Conservation (phyloP, 2,888 invertebrate genomes). For the Tiliacea citrago region DNA sequence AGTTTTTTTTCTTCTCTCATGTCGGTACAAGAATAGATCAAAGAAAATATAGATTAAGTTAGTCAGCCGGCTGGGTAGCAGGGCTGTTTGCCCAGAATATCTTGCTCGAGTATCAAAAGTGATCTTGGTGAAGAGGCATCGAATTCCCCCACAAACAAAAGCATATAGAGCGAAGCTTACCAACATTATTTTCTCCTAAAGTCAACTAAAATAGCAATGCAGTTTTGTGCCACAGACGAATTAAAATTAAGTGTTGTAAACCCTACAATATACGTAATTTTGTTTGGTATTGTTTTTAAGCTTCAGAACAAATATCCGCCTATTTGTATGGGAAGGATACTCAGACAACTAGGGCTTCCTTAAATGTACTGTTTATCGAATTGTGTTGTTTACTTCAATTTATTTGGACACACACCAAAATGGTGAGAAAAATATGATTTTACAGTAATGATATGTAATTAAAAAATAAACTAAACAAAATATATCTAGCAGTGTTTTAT, state of each 20-base stretch:
- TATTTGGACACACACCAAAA: conserved; percentile 8
- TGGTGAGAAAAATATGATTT: not conserved
- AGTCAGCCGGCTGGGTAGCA: not conserved
- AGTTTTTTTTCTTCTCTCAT: conserved; percentile 45
- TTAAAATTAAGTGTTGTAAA: not conserved
- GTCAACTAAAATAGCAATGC: not conserved
- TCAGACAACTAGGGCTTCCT: not conserved
- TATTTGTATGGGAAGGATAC: conserved; percentile 7
- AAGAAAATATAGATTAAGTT: conserved; percentile 42
- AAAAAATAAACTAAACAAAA: conserved; percentile 20
- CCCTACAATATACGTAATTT: not conserved
- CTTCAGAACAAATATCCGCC: conserved; percentile 16
- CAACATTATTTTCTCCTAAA: not conserved
- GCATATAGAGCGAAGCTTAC: not conserved
- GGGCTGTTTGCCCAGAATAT: not conserved
- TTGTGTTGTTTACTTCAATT: not conserved
- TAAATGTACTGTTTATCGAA: conserved; percentile 5
- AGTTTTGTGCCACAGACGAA: conserved; percentile 12
- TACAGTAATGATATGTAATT: conserved; percentile 14
- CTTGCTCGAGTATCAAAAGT: conserved; percentile 1
- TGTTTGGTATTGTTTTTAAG: not conserved
- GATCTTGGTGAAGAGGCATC: conserved; percentile 6
- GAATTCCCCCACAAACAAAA: not conserved
- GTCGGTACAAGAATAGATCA: conserved; percentile 1
- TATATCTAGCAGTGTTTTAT: conserved; percentile 22